These are phyloP conservation scores for Corythaixoides concolor DNA, from an alignment of 2,113 vertebrate genomes.

Conservation along the genomic window DNA sequence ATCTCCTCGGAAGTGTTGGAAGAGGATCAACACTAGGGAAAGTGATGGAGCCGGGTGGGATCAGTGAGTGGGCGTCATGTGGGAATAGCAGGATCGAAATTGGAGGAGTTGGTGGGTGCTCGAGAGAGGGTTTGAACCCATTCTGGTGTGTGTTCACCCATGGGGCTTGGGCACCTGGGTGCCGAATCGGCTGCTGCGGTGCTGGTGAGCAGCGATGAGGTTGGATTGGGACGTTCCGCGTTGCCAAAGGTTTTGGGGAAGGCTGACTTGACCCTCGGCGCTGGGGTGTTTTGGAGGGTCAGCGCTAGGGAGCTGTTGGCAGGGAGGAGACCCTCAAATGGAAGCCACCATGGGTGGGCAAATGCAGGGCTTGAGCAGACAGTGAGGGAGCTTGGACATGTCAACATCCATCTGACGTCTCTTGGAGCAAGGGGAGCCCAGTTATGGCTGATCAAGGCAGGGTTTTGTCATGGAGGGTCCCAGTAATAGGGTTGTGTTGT, in stretches of 20 bases:
- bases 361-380: not conserved
- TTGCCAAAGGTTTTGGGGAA: not conserved
- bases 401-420: too few relatives aligned
- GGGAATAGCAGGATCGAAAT: not conserved
- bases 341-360: fast-evolving
- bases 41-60: not conserved
- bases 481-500: not conserved
- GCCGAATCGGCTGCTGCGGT: not conserved
- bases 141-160: fast-evolving
- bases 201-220: not conserved
- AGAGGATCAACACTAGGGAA: not conserved
- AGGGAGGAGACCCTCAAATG: not conserved
- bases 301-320: not conserved
- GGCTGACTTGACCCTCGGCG: not conserved
- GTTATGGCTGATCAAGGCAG: not conserved
- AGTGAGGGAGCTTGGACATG: fast-evolving
- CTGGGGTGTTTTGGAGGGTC: not conserved
- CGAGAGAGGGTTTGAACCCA: fast-evolving
- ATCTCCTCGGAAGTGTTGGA: not conserved
- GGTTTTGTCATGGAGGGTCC: not conserved
- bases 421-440: not conserved
- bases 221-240: not conserved
- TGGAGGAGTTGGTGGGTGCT: not conserved
- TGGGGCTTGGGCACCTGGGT: not conserved
- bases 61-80: not conserved